Percentiles rank a stretch among this genome's conserved stretches.
Evolutionary conservation across 2,113 vertebrate species (phyloP).

Genomic region (Pan troglodytes): NHGRI_mPanTro3-v2.1_pri NC_072403.2:103765501-103766000

Average conservation of each 20-base stretch:
- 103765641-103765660: not conserved
- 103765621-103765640: not conserved
- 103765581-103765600: not conserved
- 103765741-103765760: not conserved
- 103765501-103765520: not conserved
- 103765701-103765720: not conserved
- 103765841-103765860: not conserved
- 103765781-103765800: not conserved
- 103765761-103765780: not conserved
- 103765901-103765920: not conserved
- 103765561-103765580: not conserved
- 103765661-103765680: not conserved
- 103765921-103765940: not conserved
- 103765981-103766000: slow-evolving; percentile 27
- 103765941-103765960: not conserved
- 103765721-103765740: not conserved
- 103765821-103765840: not conserved
- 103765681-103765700: not conserved
- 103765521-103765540: not conserved
- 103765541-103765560: not conserved
- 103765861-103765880: not conserved
- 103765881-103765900: not conserved
- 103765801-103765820: not conserved
- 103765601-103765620: not conserved
- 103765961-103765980: slow-evolving; percentile 25